Evolutionary conservation across 1,140 invertebrate genomes (phyloP).

Genomic region (Scaptomyza graminum): DNA sequence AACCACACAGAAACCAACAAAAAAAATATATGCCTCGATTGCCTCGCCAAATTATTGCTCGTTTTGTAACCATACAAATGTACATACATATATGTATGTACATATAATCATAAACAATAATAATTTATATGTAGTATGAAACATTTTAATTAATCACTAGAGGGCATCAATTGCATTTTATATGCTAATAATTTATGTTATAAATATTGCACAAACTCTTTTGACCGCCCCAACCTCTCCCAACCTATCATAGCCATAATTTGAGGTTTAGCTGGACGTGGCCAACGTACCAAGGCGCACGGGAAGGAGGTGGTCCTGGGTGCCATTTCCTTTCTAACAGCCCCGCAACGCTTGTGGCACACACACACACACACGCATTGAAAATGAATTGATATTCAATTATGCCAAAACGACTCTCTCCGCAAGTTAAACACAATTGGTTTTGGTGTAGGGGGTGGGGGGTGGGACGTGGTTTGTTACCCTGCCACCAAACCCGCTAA

Average conservation of each 20-base stretch:
- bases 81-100: neutral
- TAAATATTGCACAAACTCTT: conserved; percentile 70
- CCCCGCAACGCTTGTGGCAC: neutral
- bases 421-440: conserved; percentile 35
- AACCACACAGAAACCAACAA: conserved; percentile 35
- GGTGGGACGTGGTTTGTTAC: conserved; percentile 1
- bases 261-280: conserved; percentile 38
- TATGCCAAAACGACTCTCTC: conserved; percentile 55
- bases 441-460: neutral
- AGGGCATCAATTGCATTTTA: conserved; percentile 82
- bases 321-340: no score
- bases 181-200: conserved; percentile 76
- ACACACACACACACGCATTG: conserved; percentile 38
- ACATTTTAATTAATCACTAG: conserved; percentile 80
- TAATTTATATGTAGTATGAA: conserved; percentile 75
- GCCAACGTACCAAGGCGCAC: neutral
- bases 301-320: no score
- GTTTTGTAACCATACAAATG: conserved; percentile 2
- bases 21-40: conserved; percentile 49
- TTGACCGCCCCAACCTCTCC: neutral
- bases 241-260: conserved; percentile 47
- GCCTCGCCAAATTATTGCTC: conserved; percentile 43
- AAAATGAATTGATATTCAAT: conserved; percentile 81
- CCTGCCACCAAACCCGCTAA: no score
- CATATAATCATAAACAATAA: conserved; percentile 71